Percentiles rank a stretch among this genome's conserved stretches.
Conservation (phyloP, 1,140 invertebrate genomes). For the Phthorimaea operculella region DNA sequence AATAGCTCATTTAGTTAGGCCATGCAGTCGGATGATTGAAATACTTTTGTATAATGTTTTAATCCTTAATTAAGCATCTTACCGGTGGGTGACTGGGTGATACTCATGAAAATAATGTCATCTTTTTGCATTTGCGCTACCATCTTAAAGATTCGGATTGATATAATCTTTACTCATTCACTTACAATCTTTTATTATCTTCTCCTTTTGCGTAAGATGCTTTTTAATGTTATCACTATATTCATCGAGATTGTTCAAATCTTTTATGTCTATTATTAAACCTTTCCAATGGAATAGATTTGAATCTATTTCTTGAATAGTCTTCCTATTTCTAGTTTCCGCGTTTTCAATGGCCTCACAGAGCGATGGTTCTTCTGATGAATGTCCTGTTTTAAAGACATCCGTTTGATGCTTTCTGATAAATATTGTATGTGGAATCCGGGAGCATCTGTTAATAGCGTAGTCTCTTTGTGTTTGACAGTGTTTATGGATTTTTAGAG, state of each 20-base stretch:
- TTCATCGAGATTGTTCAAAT: too few species aligned
- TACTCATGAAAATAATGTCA: too few species aligned
- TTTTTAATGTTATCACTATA: too few species aligned
- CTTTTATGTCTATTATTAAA: too few species aligned
- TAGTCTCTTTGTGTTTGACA: constrained; percentile 18
- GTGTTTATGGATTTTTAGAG: background rate
- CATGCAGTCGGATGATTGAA: constrained; percentile 9
- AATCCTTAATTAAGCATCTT: too few species aligned
- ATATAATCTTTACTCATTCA: too few species aligned
- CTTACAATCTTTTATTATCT: too few species aligned
- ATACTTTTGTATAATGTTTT: background rate
- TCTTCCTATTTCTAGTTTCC: constrained; percentile 16
- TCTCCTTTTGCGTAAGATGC: too few species aligned
- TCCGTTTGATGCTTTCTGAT: constrained; percentile 56
- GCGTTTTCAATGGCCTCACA: constrained; percentile 41
- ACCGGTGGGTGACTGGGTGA: too few species aligned
- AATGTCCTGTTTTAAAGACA: constrained; percentile 29
- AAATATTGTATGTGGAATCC: constrained; percentile 30
- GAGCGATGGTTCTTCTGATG: constrained; percentile 39
- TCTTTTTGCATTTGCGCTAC: too few species aligned
- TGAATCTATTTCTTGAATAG: background rate
- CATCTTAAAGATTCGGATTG: too few species aligned
- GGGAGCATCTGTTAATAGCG: constrained; percentile 43
- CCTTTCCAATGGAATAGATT: too few species aligned
- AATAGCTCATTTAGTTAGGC: constrained; percentile 33